Evolutionary conservation across 2,888 invertebrate species (phyloP).

Genomic region (Spodoptera exigua): DNA sequence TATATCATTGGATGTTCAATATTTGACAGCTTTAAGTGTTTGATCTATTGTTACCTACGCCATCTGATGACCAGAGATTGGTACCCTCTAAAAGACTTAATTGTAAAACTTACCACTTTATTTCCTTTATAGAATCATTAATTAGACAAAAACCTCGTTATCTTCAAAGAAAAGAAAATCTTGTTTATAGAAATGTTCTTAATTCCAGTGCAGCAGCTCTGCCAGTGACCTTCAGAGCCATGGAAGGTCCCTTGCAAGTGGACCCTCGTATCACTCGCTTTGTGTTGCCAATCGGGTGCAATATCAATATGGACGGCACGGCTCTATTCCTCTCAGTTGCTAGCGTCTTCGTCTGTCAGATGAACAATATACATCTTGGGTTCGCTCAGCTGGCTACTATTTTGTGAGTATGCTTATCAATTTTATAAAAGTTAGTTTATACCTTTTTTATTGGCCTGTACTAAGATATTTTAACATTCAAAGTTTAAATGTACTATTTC

Average conservation of each 20-base stretch:
- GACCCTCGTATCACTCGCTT: slow-evolving; percentile 95
- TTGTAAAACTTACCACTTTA: no score
- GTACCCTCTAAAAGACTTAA: no score
- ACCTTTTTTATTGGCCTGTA: background rate
- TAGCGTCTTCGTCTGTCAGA: slow-evolving; percentile 96
- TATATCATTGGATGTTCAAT: no score
- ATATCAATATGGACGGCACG: slow-evolving; percentile 98
- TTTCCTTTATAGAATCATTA: no score
- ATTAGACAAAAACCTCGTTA: no score
- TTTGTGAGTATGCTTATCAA: slow-evolving; percentile 90
- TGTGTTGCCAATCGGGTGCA: slow-evolving; percentile 96
- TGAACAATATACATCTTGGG: slow-evolving; percentile 94
- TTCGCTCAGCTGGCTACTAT: slow-evolving; percentile 96
- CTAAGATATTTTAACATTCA: no score
- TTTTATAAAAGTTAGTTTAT: background rate
- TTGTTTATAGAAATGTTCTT: background rate
- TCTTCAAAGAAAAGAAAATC: no score
- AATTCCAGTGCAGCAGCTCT: slow-evolving; percentile 94
- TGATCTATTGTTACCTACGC: no score
- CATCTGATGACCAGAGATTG: no score
- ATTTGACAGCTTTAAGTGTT: no score
- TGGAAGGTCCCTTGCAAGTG: slow-evolving; percentile 95
- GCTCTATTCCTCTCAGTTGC: slow-evolving; percentile 96
- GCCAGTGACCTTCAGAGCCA: slow-evolving; percentile 95
- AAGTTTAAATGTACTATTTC: no score